Conservation (phyloP, 2,113 vertebrate genomes). For the Argyrosomus japonicus region DNA sequence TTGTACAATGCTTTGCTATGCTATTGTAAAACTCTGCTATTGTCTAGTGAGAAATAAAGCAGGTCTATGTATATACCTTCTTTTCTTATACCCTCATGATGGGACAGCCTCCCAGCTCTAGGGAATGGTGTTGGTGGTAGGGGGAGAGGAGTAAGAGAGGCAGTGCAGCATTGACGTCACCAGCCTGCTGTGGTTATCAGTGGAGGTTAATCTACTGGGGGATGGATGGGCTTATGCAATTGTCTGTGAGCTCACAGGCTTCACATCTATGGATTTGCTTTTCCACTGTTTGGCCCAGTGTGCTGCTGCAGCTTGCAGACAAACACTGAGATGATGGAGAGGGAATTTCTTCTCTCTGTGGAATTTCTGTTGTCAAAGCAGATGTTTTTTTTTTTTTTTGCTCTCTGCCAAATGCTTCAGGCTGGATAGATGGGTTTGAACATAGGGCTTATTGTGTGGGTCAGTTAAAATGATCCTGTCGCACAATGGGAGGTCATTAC, state of each 20-base stretch:
- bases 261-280: constrained; percentile 77
- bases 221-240: constrained; percentile 81
- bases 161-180: constrained; percentile 78
- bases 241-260: constrained; percentile 76
- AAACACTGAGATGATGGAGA: constrained; percentile 45
- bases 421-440: constrained; percentile 30
- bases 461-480: constrained; percentile 46
- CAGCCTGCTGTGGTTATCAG: constrained; percentile 73
- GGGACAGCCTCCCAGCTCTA: constrained; percentile 23
- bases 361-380: constrained; percentile 29
- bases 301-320: constrained; percentile 59
- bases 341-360: constrained; percentile 53
- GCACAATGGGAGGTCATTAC: constrained; percentile 38
- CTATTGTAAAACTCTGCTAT: constrained; percentile 7
- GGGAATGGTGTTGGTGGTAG: constrained; percentile 20
- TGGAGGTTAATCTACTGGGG: constrained; percentile 81
- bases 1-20: not conserved
- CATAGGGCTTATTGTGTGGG: constrained; percentile 43
- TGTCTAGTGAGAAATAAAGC: constrained; percentile 29
- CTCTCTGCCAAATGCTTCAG: constrained; percentile 40
- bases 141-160: constrained; percentile 41
- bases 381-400: not conserved
- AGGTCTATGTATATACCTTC: not conserved
- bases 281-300: constrained; percentile 70
- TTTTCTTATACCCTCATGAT: not conserved